These are phyloP conservation scores for Cheirogaleus medius DNA, from an alignment of 2,113 vertebrate genomes.

Conservation along the genomic window DNA sequence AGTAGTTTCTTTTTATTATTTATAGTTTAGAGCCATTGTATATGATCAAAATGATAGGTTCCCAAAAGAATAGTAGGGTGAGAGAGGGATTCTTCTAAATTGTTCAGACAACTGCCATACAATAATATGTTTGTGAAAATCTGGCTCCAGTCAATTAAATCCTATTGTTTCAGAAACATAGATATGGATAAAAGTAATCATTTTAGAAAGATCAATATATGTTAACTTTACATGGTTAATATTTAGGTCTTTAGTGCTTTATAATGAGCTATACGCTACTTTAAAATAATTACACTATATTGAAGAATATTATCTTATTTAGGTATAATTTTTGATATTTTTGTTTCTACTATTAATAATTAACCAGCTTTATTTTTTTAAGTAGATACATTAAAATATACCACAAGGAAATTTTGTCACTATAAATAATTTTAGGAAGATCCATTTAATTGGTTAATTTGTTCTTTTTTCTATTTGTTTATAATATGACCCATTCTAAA, in stretches of 20 bases:
- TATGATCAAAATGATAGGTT: neutral
- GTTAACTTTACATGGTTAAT: neutral
- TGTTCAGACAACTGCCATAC: neutral
- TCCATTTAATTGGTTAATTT: neutral
- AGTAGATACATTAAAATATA: neutral
- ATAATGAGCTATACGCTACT: neutral
- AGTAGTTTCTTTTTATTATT: neutral
- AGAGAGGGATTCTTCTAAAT: neutral
- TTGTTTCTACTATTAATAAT: neutral
- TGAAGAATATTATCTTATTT: neutral
- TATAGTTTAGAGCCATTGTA: neutral
- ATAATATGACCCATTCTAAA: neutral
- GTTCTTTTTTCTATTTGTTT: neutral
- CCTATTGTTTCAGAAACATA: neutral
- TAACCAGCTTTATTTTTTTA: neutral
- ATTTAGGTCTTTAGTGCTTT: neutral
- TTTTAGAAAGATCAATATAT: neutral
- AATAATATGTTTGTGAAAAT: neutral
- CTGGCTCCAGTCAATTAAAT: neutral
- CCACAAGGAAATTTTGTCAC: neutral
- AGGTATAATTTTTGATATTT: neutral
- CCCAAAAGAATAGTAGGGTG: neutral
- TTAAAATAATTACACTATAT: neutral
- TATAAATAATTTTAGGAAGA: neutral
- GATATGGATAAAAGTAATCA: neutral